Conservation (phyloP, 1,140 invertebrate genomes). For the Habropoda laboriosa region DNA sequence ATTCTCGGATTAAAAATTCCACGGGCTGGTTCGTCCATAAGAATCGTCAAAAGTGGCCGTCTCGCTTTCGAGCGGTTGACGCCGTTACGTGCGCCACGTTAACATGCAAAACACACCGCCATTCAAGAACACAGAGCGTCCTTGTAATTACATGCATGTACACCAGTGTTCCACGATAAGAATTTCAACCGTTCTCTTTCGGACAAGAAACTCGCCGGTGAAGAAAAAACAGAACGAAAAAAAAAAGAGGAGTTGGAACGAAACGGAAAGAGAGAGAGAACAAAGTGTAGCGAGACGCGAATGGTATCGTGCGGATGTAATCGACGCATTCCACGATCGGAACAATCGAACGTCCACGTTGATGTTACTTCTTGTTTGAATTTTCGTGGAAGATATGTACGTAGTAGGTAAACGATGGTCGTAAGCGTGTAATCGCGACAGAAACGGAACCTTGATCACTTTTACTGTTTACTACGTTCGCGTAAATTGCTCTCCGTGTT, state of each 20-base stretch:
- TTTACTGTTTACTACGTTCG: background rate
- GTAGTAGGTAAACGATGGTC: background rate
- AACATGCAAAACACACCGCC: conserved; percentile 13
- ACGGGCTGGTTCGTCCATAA: background rate
- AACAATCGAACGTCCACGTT: background rate
- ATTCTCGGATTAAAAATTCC: background rate
- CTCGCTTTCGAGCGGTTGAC: background rate
- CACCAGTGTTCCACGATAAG: background rate
- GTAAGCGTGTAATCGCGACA: background rate
- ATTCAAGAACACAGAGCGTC: conserved; percentile 28
- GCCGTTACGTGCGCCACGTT: background rate
- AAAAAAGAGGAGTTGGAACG: too few species aligned
- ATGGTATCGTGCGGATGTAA: background rate
- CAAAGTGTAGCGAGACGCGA: background rate
- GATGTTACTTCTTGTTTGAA: background rate
- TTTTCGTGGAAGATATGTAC: background rate
- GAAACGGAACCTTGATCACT: background rate
- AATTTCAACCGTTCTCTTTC: conserved; percentile 17
- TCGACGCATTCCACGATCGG: background rate
- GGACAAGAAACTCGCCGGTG: background rate
- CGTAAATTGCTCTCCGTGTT: background rate
- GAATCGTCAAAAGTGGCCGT: background rate
- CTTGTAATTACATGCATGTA: conserved; percentile 22
- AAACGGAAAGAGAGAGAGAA: too few species aligned
- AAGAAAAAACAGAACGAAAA: background rate